Evolutionary conservation across 2,113 vertebrate genomes (phyloP), one percentile per base, ranked within the genome.

Genomic region (Hystrix brachyura): DNA sequence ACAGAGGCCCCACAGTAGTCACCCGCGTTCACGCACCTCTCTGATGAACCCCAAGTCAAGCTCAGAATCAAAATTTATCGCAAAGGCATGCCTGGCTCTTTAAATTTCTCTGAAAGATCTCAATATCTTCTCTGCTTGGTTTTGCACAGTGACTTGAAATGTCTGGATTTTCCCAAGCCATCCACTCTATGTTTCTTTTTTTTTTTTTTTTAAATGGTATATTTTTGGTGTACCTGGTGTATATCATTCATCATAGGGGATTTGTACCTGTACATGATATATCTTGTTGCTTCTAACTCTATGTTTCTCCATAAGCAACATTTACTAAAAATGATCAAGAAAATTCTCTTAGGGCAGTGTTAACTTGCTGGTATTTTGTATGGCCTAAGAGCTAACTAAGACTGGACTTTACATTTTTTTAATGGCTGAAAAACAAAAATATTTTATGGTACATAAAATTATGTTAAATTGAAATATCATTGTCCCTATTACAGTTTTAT

Each of bases 381-480:
- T 18, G 43, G 18, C 14, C 32, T 64, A 13, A 80, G 14, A 59
- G 46, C 29, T 34, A 38, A 51, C 29, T 34, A 38, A 51, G 23
- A 9, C 2, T 67, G 6, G 4, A 46, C 80, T 88, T 85, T 53
- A 91, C 14, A 94, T 72, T 85, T 95, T 95, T 88, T 84, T 89
- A 87, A 79, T 65, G 27, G n/a, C 19, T 55, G 1, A 62, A 79
- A 87, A 79, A 51, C 32, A 84, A 80, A 88, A 34, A 23, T 76
- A 87, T 32, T 96, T 83, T 25, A 13, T 78, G 48, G 51, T 38
- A 79, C 21, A n/a, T 34, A 62, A 79, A 89, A 94, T 53, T 53
- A 71, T 19, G 27, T 27, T 14, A 97, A 94, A 92, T 97, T 90
- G 59, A 78, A 87, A 90, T 81, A 59, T 87, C 67, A 62, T 7